phyloP scores from a whole-genome alignment of 1,140 invertebrate genomes.

The Bursaphelenchus mucronatus region DNA sequence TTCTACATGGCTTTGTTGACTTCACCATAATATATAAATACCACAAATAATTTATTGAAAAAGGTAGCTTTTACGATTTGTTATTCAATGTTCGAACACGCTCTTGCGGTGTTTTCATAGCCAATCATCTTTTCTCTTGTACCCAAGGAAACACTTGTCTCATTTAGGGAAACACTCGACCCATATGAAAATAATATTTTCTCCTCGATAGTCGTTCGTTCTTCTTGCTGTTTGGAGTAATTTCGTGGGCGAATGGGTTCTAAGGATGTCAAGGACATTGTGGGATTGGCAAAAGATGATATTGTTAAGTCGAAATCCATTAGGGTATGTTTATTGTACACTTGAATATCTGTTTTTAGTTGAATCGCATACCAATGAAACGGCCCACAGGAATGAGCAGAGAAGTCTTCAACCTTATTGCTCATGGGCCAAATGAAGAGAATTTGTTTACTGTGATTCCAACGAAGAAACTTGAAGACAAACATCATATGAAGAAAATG shows the following conservation, averaged over 20 bases:
- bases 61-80: too few species aligned
- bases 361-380: conserved; percentile 21
- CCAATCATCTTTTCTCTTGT: too few species aligned
- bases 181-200: too few species aligned
- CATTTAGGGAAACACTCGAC: too few species aligned
- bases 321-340: neutral
- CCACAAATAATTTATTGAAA: too few species aligned
- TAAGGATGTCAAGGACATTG: conserved; percentile 8
- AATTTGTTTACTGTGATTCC: conserved; percentile 23
- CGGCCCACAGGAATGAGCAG: conserved; percentile 38
- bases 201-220: too few species aligned
- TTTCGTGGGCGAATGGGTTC: neutral
- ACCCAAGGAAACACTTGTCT: too few species aligned
- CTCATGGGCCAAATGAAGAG: conserved; percentile 42
- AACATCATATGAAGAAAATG: conserved; percentile 3
- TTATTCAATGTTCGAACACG: too few species aligned
- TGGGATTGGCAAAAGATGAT: neutral
- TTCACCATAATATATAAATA: too few species aligned
- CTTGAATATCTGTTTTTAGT: conserved; percentile 23
- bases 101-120: too few species aligned
- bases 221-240: too few species aligned
- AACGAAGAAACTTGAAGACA: conserved; percentile 11
- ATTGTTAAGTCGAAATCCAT: neutral
- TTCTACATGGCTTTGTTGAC: too few species aligned
- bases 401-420: conserved; percentile 41